These are phyloP conservation scores for Cacoxenus indagator DNA, from an alignment of 2,888 invertebrate species.

Conservation along the genomic window DNA sequence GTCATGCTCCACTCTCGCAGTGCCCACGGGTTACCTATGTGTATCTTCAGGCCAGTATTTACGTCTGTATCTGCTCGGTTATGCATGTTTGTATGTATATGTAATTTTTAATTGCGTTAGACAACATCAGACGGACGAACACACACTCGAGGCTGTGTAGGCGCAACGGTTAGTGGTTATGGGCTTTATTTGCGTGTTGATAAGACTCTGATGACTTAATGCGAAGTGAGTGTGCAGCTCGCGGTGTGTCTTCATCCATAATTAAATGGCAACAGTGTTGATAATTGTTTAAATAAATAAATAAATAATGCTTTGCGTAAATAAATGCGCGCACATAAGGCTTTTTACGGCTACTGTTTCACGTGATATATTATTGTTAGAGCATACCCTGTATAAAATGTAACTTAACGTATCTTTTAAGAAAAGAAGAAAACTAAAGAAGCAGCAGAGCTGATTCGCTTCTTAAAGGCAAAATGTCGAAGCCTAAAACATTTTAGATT, in stretches of 20 bases:
- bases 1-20: neutral
- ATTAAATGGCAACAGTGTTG: conserved; percentile 28
- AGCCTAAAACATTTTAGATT: neutral
- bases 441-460: neutral
- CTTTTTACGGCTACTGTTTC: neutral
- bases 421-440: neutral
- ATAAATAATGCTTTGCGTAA: neutral
- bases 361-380: neutral
- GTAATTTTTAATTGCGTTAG: conserved; percentile 19
- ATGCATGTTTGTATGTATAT: conserved; percentile 1
- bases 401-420: neutral
- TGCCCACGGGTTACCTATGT: neutral
- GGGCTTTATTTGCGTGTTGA: conserved; percentile 31
- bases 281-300: conserved; percentile 45
- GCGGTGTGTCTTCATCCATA: conserved; percentile 2
- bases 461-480: neutral
- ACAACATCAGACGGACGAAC: neutral
- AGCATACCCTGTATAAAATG: neutral
- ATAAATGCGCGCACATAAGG: neutral
- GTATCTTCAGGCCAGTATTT: neutral
- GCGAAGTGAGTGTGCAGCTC: neutral
- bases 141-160: neutral
- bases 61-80: neutral
- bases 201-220: conserved; percentile 26
- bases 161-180: neutral